phyloP scores from a whole-genome alignment of 1,140 invertebrate species.

The Harlomillsia oculata region DNA sequence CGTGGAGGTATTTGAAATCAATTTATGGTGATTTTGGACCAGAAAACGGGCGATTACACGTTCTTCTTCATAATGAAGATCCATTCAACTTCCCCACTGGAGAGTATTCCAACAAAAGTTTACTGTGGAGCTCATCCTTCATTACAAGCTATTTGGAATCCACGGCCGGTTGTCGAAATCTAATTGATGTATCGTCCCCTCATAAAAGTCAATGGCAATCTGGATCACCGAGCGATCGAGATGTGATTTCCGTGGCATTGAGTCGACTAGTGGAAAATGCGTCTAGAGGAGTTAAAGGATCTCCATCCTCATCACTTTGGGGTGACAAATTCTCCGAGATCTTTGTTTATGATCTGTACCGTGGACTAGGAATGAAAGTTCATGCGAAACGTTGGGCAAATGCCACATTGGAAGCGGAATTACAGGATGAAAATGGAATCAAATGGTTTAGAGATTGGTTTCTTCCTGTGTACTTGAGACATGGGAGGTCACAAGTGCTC shows the following conservation, averaged over 20 bases:
- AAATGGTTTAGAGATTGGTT: slow-evolving; percentile 30
- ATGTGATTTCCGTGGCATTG: slow-evolving; percentile 23
- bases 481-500: slow-evolving; percentile 10
- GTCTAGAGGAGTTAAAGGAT: slow-evolving; percentile 22
- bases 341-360: slow-evolving; percentile 31
- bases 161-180: slow-evolving; percentile 8
- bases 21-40: slow-evolving; percentile 14
- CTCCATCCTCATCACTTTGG: slow-evolving; percentile 25
- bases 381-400: slow-evolving; percentile 25
- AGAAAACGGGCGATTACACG: slow-evolving; percentile 2
- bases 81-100: slow-evolving; percentile 1
- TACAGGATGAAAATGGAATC: slow-evolving; percentile 9
- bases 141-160: slow-evolving; percentile 17
- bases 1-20: slow-evolving; percentile 19
- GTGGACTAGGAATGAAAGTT: slow-evolving; percentile 8
- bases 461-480: slow-evolving; percentile 24
- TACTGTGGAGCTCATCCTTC: slow-evolving; percentile 12
- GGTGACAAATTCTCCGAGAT: slow-evolving; percentile 31
- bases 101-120: too few species aligned
- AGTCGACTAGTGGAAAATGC: slow-evolving; percentile 25
- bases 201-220: slow-evolving; percentile 7
- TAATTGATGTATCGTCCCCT: slow-evolving; percentile 15
- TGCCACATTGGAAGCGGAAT: slow-evolving; percentile 17
- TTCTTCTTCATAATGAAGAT: slow-evolving; percentile 20
- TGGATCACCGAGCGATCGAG: slow-evolving; percentile 5